Percentiles rank a stretch among this genome's conserved stretches.
Evolutionary conservation across 1,140 invertebrate species (phyloP).

Genomic region (Sycobia sp.): DNA sequence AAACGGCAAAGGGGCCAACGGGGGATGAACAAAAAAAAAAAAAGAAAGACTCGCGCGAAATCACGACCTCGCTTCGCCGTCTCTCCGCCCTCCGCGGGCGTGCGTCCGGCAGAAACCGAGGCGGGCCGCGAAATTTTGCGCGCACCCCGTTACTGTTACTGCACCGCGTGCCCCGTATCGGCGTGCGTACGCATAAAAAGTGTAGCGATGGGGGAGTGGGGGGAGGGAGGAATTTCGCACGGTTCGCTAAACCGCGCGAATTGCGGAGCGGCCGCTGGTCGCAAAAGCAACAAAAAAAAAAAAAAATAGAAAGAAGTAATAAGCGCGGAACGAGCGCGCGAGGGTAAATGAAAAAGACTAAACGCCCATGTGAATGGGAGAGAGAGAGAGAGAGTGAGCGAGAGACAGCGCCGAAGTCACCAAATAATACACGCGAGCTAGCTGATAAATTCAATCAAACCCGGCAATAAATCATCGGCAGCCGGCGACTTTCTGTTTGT

Average conservation of each 20-base stretch:
- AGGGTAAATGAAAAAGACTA: not conserved
- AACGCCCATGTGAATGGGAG: not conserved
- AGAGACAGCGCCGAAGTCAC: not conserved
- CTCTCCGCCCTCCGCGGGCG: too few species aligned
- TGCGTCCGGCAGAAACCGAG: not conserved
- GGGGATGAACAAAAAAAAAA: constrained; percentile 14
- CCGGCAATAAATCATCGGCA: constrained; percentile 53
- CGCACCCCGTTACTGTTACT: too few species aligned
- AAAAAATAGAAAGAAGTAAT: not conserved
- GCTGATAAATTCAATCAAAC: constrained; percentile 54
- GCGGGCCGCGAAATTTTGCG: not conserved
- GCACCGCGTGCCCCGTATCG: too few species aligned
- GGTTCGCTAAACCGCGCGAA: too few species aligned
- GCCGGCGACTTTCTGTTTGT: constrained; percentile 47
- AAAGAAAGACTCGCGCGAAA: constrained; percentile 8
- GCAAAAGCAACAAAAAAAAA: not conserved
- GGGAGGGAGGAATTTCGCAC: not conserved
- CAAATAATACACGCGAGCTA: not conserved
- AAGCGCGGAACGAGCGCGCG: not conserved
- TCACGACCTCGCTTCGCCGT: not conserved
- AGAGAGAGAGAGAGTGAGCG: too few species aligned
- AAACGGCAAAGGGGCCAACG: constrained; percentile 25
- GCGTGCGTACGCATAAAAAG: too few species aligned
- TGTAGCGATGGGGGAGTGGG: too few species aligned
- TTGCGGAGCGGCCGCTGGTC: too few species aligned